A percentile compares a stretch with the other conserved stretches of the same genome.
Evolutionary conservation across 2,888 invertebrate genomes (phyloP).

Genomic region (Nomada fucata): DNA sequence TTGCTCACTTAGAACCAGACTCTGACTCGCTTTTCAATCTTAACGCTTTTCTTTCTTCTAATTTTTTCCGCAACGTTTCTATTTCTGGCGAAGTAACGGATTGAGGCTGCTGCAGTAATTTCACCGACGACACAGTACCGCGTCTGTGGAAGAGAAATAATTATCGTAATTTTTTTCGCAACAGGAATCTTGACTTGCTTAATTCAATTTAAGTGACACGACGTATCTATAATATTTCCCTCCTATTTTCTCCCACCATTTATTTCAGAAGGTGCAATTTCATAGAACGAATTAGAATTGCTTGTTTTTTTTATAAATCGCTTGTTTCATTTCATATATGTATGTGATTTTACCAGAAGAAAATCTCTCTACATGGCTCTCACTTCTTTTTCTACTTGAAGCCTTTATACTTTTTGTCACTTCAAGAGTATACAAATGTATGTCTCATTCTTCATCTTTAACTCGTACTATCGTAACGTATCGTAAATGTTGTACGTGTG

Average conservation of each 20-base stretch:
- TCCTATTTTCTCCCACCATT: neutral
- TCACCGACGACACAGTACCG: neutral
- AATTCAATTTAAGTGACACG: neutral
- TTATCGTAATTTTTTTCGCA: no score
- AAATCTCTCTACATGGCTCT: neutral
- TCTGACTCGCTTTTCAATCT: slow-evolving; percentile 19
- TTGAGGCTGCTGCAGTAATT: neutral
- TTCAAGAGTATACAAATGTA: neutral
- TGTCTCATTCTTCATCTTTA: no score
- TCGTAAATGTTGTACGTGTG: no score
- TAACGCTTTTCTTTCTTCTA: slow-evolving; percentile 39
- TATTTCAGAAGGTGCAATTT: no score
- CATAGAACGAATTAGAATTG: no score
- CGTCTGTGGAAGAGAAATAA: neutral
- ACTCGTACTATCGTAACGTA: no score
- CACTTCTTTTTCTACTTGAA: neutral
- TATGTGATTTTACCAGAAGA: neutral
- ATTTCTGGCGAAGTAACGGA: slow-evolving; percentile 43
- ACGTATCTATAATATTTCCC: neutral
- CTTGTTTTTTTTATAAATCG: neutral
- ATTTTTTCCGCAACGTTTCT: slow-evolving; percentile 36
- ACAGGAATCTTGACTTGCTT: neutral
- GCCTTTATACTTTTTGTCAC: neutral
- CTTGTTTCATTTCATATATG: neutral
- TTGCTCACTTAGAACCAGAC: neutral